Evolutionary conservation across 2,888 invertebrate species (phyloP), one percentile per base, ranked within the genome.

Genomic region (Rhogogaster chlorosoma): DNA sequence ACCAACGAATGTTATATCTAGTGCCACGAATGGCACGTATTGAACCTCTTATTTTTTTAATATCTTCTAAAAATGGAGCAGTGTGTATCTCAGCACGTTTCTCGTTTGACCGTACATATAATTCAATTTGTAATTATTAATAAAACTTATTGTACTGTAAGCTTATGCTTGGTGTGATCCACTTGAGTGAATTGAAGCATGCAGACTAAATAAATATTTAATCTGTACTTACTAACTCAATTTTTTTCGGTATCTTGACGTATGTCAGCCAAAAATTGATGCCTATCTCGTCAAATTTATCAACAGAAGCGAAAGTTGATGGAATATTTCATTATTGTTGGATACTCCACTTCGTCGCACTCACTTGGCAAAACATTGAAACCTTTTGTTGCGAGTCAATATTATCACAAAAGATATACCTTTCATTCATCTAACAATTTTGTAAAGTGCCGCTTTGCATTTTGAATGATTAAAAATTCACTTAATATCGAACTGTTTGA

Each of bases 351-450:
- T 36, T 70, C 32, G n/a, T 70, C 26, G 10, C 36, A 3, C 32
- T 18, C 36, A 70, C 36, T 36, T 70, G 15, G n/a, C 22, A 70
- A 70, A 45, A 36, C n/a, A 36, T 18, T 15, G n/a, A 2, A 70
- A 18, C 29, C 36, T 36, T 36, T n/a, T 32, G 70, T 18, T 70
- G 18, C 36, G 70, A 70, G 70, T 70, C 70, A 70, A 70, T 70
- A 70, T 18, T 36, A 36, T 2, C 6, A 36, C 9, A 32, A 70
- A 70, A 18, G 36, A 15, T 1, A 18, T 15, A 67, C 18, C 9
- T 67, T 67, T 18, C 18, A 22, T 67, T 67, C 32, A 12, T 67
- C 22, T 12, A 12, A 32, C 64, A 67, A 67, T 67, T 67, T 67
- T 32, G 32, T 26, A 18, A 18, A 15, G 18, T 4, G 12, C 18